phyloP scores from a whole-genome alignment of 2,888 invertebrate genomes.

The Zootermopsis nevadensis region DNA sequence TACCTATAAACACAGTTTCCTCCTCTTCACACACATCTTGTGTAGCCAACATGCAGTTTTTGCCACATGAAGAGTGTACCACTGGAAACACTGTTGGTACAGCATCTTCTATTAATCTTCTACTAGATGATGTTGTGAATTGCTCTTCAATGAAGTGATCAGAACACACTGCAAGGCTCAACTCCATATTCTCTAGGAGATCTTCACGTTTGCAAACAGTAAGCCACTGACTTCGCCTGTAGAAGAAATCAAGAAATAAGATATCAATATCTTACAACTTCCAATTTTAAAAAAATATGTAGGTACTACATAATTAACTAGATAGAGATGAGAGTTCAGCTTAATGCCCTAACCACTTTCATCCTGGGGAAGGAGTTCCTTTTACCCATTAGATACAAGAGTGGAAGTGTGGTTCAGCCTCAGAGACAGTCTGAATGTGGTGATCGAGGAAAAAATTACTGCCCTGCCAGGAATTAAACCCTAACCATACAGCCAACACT shows the following conservation, averaged over 20 bases:
- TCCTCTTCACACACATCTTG: not conserved
- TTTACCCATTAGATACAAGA: too few species aligned
- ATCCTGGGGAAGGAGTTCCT: too few species aligned
- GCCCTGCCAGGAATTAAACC: too few species aligned
- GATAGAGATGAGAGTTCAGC: too few species aligned
- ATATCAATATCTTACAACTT: too few species aligned
- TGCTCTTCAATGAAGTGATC: constrained; percentile 48
- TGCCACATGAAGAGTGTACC: not conserved
- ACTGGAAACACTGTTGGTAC: constrained; percentile 44
- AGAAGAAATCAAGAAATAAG: not conserved
- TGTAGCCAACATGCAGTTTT: not conserved
- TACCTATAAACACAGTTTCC: not conserved
- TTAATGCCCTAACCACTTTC: too few species aligned
- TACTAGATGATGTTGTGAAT: constrained; percentile 23
- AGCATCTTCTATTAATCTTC: constrained; percentile 41
- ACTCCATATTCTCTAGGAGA: not conserved
- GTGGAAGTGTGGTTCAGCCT: too few species aligned
- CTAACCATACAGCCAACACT: too few species aligned
- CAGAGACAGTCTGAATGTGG: too few species aligned
- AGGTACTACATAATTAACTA: too few species aligned
- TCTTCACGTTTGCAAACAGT: constrained; percentile 29
- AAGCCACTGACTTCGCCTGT: constrained; percentile 30
- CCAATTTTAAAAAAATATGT: too few species aligned
- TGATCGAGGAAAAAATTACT: too few species aligned
- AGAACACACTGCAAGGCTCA: constrained; percentile 41